phyloP scores from a whole-genome alignment of 1,140 invertebrate genomes.

The Diplogasteroides magnus region DNA sequence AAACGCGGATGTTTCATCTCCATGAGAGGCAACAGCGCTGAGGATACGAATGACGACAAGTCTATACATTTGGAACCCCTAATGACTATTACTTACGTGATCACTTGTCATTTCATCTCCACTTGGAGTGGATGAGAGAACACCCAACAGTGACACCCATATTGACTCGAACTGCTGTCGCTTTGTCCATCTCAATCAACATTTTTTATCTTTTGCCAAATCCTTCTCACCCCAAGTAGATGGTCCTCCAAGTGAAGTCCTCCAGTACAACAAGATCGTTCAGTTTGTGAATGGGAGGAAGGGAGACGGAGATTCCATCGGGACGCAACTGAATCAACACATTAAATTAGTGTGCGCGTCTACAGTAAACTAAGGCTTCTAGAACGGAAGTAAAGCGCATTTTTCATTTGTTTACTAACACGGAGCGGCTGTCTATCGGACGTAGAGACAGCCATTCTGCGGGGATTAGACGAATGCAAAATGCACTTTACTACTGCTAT shows the following conservation, averaged over 20 bases:
- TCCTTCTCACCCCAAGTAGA: not conserved
- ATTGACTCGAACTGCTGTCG: conserved; percentile 27
- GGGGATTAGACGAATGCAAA: too few species aligned
- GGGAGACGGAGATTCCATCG: conserved; percentile 19
- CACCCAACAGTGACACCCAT: conserved; percentile 31
- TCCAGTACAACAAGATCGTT: conserved; percentile 25
- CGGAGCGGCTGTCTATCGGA: too few species aligned
- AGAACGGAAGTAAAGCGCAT: too few species aligned
- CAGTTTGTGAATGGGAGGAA: conserved; percentile 31
- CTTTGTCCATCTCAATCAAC: conserved; percentile 23
- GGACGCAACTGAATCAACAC: not conserved
- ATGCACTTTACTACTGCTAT: too few species aligned
- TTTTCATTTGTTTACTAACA: too few species aligned
- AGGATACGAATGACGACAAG: not conserved
- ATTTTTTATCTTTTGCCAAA: too few species aligned
- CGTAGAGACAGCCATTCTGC: too few species aligned
- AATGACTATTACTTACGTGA: not conserved
- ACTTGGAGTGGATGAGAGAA: conserved; percentile 28
- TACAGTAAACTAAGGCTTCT: too few species aligned
- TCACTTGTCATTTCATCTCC: conserved; percentile 23
- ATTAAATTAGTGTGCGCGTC: not conserved
- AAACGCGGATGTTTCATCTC: too few species aligned
- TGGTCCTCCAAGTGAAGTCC: conserved; percentile 23
- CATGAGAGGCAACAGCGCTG: not conserved
- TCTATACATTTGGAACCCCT: not conserved